Evolutionary conservation across 2,888 invertebrate species (phyloP), one percentile per base, ranked within the genome.

Genomic region (Drosophila flavopinicola): DNA sequence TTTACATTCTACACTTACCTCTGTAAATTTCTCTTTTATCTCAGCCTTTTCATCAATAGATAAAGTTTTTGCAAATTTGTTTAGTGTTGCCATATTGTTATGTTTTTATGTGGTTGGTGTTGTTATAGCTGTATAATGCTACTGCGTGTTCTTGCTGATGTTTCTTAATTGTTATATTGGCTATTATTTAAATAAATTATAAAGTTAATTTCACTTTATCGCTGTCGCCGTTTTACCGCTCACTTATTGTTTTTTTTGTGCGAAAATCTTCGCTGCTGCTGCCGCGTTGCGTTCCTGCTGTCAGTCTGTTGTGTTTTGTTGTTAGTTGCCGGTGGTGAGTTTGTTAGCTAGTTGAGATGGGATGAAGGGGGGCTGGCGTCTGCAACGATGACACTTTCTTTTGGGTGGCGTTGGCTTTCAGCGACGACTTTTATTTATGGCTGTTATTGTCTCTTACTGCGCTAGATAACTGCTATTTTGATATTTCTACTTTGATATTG

Each of bases 21-120:
- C 93, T 83, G 93, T 92, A 90, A 96, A 96, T 90, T 95, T 95
- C 92, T 95, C 95, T 88, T 93, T 93, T 87, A 96, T 94, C 92
- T 96, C 96, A 67, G 93, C 92, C 84, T 93, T 93, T 92, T 96
- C 95, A 88, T 95, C 95, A 59, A 80, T 87, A 52, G 91, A 91
- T 56, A 91, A 82, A 60, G 87, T 90, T 87, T 91, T 91, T 60
- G 89, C 89, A 59, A 91, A 88, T 88, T 90, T 91, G 64, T 89
- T 90, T 70, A 89, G 64, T 59, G 88, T 73, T 82, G 90, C 88
- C 88, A 86, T 89, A 75, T 76, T 87, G 51, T 56, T 67, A 25
- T 29, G 37, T 42, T 68, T 54, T 24, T 58, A 13, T 54, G 38
- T 23, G 52, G 17, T 20, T 47, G 11, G 35, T 42, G 11, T 9